Conservation (phyloP, 2,888 invertebrate species). For the Psylliodes chrysocephalus region DNA sequence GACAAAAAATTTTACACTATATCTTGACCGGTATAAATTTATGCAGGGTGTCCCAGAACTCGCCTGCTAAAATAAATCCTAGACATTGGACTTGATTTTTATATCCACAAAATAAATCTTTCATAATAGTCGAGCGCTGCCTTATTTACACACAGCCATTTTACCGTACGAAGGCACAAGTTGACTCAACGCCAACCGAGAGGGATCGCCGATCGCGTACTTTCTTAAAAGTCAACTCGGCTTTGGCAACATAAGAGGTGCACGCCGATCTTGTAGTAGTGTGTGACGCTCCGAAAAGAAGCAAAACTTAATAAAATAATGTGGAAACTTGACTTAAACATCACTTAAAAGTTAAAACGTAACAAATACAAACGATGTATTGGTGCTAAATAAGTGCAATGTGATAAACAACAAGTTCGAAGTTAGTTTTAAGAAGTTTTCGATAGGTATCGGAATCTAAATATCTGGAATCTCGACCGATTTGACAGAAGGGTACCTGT, state of each 20-base stretch:
- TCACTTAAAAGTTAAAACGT: conserved; percentile 5
- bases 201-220: conserved; percentile 50
- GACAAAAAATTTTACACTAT: too few relatives aligned
- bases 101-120: too few relatives aligned
- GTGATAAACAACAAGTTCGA: conserved; percentile 15
- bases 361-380: background rate
- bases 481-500: background rate
- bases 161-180: conserved; percentile 11
- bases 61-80: too few relatives aligned
- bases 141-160: conserved; percentile 13
- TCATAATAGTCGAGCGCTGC: too few relatives aligned
- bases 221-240: conserved; percentile 51
- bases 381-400: conserved; percentile 22
- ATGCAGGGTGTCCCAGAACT: too few relatives aligned
- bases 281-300: conserved; percentile 38
- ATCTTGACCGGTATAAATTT: too few relatives aligned
- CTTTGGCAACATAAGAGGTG: conserved; percentile 37
- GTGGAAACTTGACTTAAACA: conserved; percentile 36
- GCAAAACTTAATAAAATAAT: conserved; percentile 35
- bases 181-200: conserved; percentile 19
- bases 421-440: conserved; percentile 17
- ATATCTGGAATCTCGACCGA: background rate
- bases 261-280: conserved; percentile 26
- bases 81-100: too few relatives aligned
- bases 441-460: too few relatives aligned